Percentiles rank a stretch among this genome's conserved stretches.
Conservation (phyloP, 2,888 invertebrate species). For the Lasioglossum calceatum region DNA sequence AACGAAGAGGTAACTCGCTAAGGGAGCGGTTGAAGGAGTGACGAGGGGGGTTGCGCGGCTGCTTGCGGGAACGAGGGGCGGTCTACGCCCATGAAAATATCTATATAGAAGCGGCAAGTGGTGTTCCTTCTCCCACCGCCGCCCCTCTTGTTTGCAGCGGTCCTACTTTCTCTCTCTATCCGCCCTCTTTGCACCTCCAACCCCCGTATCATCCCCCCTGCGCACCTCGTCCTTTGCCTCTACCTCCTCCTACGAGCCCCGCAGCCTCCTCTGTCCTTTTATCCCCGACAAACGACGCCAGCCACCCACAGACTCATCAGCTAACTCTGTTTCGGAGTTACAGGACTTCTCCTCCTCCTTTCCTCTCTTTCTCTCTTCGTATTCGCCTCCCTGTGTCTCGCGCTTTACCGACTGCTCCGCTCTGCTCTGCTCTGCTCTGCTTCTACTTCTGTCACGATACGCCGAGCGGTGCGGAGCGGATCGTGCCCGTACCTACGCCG, state of each 20-base stretch:
- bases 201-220: not conserved
- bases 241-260: constrained; percentile 33
- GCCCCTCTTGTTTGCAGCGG: constrained; percentile 62
- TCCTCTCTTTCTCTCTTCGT: constrained; percentile 56
- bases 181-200: constrained; percentile 16
- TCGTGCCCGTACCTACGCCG: constrained; percentile 70
- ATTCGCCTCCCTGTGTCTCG: constrained; percentile 57
- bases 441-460: constrained; percentile 38
- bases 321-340: constrained; percentile 83
- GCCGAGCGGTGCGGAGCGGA: constrained; percentile 26
- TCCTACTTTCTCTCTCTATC: constrained; percentile 37
- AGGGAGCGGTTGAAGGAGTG: constrained; percentile 81
- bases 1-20: constrained; percentile 84
- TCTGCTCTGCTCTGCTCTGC: not conserved
- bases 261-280: constrained; percentile 59
- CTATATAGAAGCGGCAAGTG: constrained; percentile 71
- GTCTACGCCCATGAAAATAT: constrained; percentile 74
- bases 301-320: constrained; percentile 82
- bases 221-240: constrained; percentile 33
- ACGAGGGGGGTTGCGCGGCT: constrained; percentile 62
- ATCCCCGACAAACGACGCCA: constrained; percentile 69
- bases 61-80: constrained; percentile 61
- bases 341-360: constrained; percentile 75
- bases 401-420: constrained; percentile 52
- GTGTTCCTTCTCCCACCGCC: constrained; percentile 57